Evolutionary conservation across 1,140 invertebrate genomes (phyloP).

Genomic region (Sycophaga agraensis): DNA sequence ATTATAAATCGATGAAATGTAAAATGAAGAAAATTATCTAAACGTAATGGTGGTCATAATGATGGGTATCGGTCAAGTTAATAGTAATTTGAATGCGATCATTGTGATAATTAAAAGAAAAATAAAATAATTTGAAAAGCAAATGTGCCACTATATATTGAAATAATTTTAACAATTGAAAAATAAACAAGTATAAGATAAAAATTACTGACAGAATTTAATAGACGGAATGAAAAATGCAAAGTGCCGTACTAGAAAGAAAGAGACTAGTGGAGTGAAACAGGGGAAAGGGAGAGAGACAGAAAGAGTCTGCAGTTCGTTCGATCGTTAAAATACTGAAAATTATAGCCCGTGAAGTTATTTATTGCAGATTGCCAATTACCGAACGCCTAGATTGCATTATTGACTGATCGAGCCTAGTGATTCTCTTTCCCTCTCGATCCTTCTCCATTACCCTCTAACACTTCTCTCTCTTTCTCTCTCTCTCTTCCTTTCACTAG

Average conservation of each 20-base stretch:
- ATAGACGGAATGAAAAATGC: constrained; percentile 24
- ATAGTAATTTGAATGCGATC: too few species aligned
- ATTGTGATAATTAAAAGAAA: too few species aligned
- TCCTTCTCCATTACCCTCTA: not conserved
- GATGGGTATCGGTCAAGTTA: too few species aligned
- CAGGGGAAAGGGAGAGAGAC: not conserved
- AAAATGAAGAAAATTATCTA: too few species aligned
- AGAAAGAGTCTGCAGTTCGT: constrained; percentile 23
- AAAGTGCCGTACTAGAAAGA: constrained; percentile 1
- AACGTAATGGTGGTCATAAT: too few species aligned
- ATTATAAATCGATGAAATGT: too few species aligned
- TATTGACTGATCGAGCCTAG: constrained; percentile 41
- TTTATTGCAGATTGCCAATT: constrained; percentile 50
- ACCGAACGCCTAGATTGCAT: constrained; percentile 43
- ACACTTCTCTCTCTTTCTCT: constrained; percentile 3
- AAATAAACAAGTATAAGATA: constrained; percentile 8
- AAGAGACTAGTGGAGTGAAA: constrained; percentile 1
- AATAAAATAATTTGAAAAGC: too few species aligned
- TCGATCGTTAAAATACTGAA: constrained; percentile 44
- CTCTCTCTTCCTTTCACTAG: not conserved
- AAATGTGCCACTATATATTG: too few species aligned
- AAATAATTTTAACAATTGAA: too few species aligned
- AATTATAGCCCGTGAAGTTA: constrained; percentile 41
- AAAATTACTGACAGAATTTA: constrained; percentile 16
- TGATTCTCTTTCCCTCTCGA: constrained; percentile 11